A percentile compares a stretch with the other conserved stretches of the same genome.
Evolutionary conservation across 1,140 invertebrate species (phyloP).

Genomic region (Chlorops oryzae): DNA sequence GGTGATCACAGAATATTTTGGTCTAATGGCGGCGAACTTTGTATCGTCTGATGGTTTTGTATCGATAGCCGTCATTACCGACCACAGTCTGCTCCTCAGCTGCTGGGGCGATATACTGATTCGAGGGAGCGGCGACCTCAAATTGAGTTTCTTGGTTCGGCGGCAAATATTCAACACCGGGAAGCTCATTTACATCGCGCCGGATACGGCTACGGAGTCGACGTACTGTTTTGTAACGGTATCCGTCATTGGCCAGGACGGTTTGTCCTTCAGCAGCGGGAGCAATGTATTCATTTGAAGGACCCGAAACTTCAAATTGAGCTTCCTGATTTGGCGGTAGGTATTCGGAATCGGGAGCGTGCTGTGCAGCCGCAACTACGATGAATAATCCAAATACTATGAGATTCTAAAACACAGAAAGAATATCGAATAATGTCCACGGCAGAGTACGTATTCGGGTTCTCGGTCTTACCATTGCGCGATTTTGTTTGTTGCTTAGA

Average conservation of each 20-base stretch:
- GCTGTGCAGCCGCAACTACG: constrained; percentile 37
- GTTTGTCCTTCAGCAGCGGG: constrained; percentile 12
- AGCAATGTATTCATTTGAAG: constrained; percentile 3
- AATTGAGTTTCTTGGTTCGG: constrained; percentile 21
- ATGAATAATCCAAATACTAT: constrained; percentile 41
- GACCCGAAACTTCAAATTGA: constrained; percentile 14
- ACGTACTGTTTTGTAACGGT: constrained; percentile 35
- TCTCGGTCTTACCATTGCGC: no score
- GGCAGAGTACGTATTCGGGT: no score
- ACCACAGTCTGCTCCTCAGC: constrained; percentile 12
- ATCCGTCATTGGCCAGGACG: constrained; percentile 30
- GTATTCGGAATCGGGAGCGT: constrained; percentile 34
- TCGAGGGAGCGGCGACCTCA: constrained; percentile 7
- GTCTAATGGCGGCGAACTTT: constrained; percentile 24
- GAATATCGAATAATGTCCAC: no score
- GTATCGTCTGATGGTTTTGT: constrained; percentile 26
- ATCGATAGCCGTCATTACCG: constrained; percentile 25
- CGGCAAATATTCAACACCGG: constrained; percentile 26
- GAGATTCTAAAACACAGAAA: constrained; percentile 34
- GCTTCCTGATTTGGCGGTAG: constrained; percentile 28
- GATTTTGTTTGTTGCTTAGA: no score
- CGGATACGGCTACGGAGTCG: constrained; percentile 24
- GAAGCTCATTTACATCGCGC: constrained; percentile 32
- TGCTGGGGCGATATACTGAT: constrained; percentile 25
- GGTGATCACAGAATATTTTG: no score